Base-by-base conservation (phyloP, 2,888 invertebrate genomes). In the Hylaea fasciaria region DNA sequence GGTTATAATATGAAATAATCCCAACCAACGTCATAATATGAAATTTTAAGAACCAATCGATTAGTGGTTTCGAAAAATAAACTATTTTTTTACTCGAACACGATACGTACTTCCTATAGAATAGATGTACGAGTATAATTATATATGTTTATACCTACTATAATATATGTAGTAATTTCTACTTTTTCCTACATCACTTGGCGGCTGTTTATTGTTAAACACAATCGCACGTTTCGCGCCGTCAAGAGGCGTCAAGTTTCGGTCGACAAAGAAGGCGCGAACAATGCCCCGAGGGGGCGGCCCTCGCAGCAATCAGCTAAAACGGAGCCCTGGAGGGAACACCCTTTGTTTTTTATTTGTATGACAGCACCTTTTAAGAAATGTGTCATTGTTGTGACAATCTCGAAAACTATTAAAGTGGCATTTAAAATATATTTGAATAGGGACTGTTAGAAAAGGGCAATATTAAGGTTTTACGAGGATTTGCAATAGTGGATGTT, bases 291-390 rank as follows among this genome's bases (percentile, higher is more conserved):
- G 68, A 41, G 79, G 77, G 76, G 73, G 69, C 74, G 59, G 56
- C 67, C 68, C 68, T 65, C 57, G 28, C 78, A 70, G 80, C 83
- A 85, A 85, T 85, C 85, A 83, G 76, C 80, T 83, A 83, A 84
- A 84, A 82, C 77, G 79, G 66, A 61, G 69, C 63, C 14, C 70
- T 69, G 66, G 71, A 76, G 76, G 54, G 71, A 72, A 71, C 77
- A 70, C 73, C 74, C 73, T 76, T 76, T 72, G 70, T 66, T 69
- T 73, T 22, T 67, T 57, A 54, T 56, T 64, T 58, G 62, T 64
- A 63, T 70, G 62, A 57, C 62, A 37, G 61, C 61, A 40, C 52
- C 57, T 62, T 61, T 61, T 52, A 47, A 41, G 45, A 40, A 52
- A 52, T 55, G 61, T 66, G 53, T 61, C 52, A 52, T 65, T 64